Evolutionary conservation across 2,888 invertebrate genomes (phyloP).

Genomic region (Epirrita christyi): DNA sequence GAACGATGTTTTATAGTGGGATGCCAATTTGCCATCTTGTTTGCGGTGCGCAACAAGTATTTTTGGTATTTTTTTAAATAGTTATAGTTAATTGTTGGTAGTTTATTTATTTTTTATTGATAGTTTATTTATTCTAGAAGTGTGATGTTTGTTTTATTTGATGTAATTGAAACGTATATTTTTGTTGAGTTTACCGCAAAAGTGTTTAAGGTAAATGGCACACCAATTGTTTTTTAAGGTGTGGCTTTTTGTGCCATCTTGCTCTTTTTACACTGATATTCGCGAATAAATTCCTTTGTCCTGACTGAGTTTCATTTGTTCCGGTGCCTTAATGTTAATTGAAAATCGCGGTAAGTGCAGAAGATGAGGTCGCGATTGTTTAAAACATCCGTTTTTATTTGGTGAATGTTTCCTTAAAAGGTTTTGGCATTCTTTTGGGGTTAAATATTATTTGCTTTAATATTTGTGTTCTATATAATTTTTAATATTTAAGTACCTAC

Average conservation of each 20-base stretch:
- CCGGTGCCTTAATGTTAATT: slow-evolving; percentile 66
- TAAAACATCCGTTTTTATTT: slow-evolving; percentile 40
- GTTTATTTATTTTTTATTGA: neutral
- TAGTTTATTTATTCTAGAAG: neutral
- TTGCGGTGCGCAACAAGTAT: slow-evolving; percentile 45
- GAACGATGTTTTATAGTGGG: slow-evolving; percentile 51
- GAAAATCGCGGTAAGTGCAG: slow-evolving; percentile 60
- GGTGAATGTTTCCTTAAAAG: slow-evolving; percentile 34
- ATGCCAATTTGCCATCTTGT: slow-evolving; percentile 58
- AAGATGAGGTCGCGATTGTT: slow-evolving; percentile 52
- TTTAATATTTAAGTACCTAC: no score
- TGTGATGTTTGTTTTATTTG: slow-evolving; percentile 3
- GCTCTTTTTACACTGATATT: slow-evolving; percentile 53
- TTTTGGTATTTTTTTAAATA: slow-evolving; percentile 37
- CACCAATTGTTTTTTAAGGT: slow-evolving; percentile 34
- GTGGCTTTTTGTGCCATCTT: slow-evolving; percentile 47
- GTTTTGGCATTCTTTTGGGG: slow-evolving; percentile 32
- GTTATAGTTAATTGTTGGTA: no score
- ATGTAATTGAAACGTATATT: neutral
- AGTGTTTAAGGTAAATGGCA: slow-evolving; percentile 20
- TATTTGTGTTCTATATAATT: slow-evolving; percentile 13
- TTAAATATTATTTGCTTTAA: slow-evolving; percentile 34
- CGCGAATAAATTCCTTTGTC: slow-evolving; percentile 63
- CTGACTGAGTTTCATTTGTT: slow-evolving; percentile 64
- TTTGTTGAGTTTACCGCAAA: slow-evolving; percentile 7